phyloP scores from a whole-genome alignment of 2,113 vertebrate species.

The Mohoua ochrocephala region DNA sequence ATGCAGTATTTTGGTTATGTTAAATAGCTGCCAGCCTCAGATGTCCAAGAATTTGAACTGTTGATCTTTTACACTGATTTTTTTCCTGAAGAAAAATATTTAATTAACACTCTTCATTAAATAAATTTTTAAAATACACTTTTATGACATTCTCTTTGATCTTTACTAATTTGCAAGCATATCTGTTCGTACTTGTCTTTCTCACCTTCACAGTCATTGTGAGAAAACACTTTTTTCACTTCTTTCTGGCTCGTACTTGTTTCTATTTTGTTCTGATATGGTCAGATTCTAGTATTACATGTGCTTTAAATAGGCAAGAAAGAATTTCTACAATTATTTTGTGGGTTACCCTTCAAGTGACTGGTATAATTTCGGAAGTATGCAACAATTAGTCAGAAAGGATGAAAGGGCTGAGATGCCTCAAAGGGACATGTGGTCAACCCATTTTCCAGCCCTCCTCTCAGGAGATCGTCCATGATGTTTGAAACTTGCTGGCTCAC shows the following conservation, averaged over 20 bases:
- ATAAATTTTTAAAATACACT: not conserved
- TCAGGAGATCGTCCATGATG: not conserved
- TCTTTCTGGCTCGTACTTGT: not conserved
- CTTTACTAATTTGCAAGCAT: not conserved
- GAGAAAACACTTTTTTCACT: not conserved
- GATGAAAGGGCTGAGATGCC: not conserved
- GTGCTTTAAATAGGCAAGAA: not conserved
- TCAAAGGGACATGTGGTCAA: not conserved
- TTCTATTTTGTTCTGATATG: not conserved
- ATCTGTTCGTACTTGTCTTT: not conserved
- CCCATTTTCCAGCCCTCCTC: not conserved
- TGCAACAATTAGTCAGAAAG: not conserved
- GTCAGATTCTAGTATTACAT: not conserved
- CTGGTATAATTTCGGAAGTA: not conserved
- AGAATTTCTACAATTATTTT: not conserved
- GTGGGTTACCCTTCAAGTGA: not conserved
- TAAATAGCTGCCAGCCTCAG: not conserved
- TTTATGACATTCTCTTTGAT: not conserved
- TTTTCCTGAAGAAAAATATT: not conserved
- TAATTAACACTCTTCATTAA: not conserved
- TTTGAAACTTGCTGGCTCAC: not conserved
- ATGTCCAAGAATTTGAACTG: not conserved
- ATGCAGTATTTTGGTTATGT: not conserved
- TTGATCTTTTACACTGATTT: not conserved
- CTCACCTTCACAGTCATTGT: not conserved